A percentile compares a stretch with the other conserved stretches of the same genome.
Evolutionary conservation across 2,888 invertebrate species (phyloP).

Genomic region (Biston stratarius): DNA sequence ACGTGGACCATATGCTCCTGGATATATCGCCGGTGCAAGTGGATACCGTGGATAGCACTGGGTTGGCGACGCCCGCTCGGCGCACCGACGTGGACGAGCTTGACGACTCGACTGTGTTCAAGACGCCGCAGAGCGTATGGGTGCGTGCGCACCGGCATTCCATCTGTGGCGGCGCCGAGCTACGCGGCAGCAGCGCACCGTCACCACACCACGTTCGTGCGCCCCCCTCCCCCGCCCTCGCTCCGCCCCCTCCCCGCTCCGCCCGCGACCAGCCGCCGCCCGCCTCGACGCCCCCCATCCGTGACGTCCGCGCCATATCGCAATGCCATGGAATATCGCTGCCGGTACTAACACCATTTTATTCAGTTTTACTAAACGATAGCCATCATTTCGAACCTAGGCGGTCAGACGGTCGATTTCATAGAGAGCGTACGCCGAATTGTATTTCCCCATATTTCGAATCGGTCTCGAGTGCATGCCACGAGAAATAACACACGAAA

Average conservation of each 20-base stretch:
- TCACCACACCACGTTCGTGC: slow-evolving; percentile 48
- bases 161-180: slow-evolving; percentile 65
- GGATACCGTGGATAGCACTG: slow-evolving; percentile 79
- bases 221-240: slow-evolving; percentile 43
- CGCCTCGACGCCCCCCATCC: slow-evolving; percentile 76
- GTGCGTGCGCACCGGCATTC: slow-evolving; percentile 73
- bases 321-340: slow-evolving; percentile 85
- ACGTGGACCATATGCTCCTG: slow-evolving; percentile 73
- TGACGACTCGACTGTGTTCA: slow-evolving; percentile 76
- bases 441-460: slow-evolving; percentile 44
- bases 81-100: slow-evolving; percentile 68
- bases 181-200: slow-evolving; percentile 51
- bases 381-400: slow-evolving; percentile 63
- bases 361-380: slow-evolving; percentile 79
- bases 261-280: slow-evolving; percentile 72
- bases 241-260: slow-evolving; percentile 57
- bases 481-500: slow-evolving; percentile 48
- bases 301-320: slow-evolving; percentile 81
- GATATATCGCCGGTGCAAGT: slow-evolving; percentile 81
- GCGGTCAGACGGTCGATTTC: slow-evolving; percentile 49
- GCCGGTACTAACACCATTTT: slow-evolving; percentile 88
- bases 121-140: slow-evolving; percentile 78
- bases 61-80: slow-evolving; percentile 63
- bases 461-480: slow-evolving; percentile 66
- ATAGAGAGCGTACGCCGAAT: slow-evolving; percentile 30